Conservation (phyloP, 2,113 vertebrate genomes). For the Dasypus novemcinctus region DNA sequence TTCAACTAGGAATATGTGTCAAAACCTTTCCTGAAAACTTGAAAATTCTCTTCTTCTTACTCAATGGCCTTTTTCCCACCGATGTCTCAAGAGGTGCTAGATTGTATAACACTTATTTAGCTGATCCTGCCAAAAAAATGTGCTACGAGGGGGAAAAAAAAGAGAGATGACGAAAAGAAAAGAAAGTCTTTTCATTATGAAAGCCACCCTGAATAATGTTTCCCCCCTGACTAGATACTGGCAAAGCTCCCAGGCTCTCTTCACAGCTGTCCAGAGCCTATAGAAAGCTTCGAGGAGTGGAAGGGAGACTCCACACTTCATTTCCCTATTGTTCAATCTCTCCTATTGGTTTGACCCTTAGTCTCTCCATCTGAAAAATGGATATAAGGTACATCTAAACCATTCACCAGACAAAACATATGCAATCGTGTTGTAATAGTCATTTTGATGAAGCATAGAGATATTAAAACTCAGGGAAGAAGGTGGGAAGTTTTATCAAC, state of each 20-base stretch:
- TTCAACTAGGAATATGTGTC: slow-evolving; percentile 32
- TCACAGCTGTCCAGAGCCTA: not conserved
- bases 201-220: not conserved
- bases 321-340: not conserved
- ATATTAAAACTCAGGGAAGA: rapidly evolving
- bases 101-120: slow-evolving; percentile 71
- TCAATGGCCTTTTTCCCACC: slow-evolving; percentile 39
- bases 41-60: slow-evolving; percentile 38
- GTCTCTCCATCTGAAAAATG: slow-evolving; percentile 17
- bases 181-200: slow-evolving; percentile 11
- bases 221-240: not conserved
- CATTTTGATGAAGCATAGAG: not conserved
- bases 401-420: not conserved
- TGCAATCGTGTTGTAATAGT: rapidly evolving
- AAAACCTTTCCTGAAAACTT: slow-evolving; percentile 43
- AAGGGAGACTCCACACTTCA: not conserved
- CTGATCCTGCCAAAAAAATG: slow-evolving; percentile 69
- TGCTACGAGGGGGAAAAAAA: not conserved
- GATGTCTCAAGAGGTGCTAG: slow-evolving; percentile 58
- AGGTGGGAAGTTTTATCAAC: not conserved
- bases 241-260: not conserved
- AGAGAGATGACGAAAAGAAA: not conserved
- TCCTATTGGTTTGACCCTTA: not conserved
- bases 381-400: not conserved
- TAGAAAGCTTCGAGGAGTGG: not conserved